These are phyloP conservation scores for Halictus ligatus DNA, from an alignment of 2,888 invertebrate genomes.

Conservation along the genomic window DNA sequence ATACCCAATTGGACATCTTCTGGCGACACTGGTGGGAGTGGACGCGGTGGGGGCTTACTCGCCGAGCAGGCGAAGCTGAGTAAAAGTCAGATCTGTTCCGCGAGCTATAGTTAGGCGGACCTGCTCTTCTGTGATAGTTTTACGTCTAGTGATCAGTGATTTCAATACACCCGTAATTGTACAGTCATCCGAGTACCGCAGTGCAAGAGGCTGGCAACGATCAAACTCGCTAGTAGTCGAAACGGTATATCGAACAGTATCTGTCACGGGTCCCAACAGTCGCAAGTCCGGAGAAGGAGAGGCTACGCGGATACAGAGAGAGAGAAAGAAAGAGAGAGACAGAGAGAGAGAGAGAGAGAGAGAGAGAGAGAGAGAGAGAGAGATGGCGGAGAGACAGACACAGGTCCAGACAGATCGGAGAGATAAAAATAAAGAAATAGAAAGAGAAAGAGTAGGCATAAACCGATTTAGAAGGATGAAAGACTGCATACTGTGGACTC, in stretches of 20 bases:
- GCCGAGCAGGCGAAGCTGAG: too few relatives aligned
- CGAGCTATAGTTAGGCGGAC: too few relatives aligned
- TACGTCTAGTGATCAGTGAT: background rate
- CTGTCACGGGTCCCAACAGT: background rate
- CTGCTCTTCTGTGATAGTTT: too few relatives aligned
- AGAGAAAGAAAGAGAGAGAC: too few relatives aligned
- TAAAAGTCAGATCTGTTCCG: too few relatives aligned
- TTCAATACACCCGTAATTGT: background rate
- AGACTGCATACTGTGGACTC: conserved; percentile 83
- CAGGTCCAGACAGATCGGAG: conserved; percentile 17
- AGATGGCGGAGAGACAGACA: conserved; percentile 7
- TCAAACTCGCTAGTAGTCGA: background rate
- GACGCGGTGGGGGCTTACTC: too few relatives aligned
- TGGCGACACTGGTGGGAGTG: too few relatives aligned
- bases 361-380: too few relatives aligned
- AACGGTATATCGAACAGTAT: background rate
- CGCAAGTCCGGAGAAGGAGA: conserved; percentile 21
- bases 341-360: too few relatives aligned
- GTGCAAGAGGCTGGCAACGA: background rate
- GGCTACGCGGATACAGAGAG: background rate
- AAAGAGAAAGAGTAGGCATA: conserved; percentile 23
- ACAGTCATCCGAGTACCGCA: background rate
- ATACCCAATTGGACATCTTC: too few relatives aligned
- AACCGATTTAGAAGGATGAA: conserved; percentile 52
- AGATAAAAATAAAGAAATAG: background rate